These are phyloP conservation scores for Albula goreensis DNA, from an alignment of 2,113 vertebrate genomes.

Conservation along the genomic window DNA sequence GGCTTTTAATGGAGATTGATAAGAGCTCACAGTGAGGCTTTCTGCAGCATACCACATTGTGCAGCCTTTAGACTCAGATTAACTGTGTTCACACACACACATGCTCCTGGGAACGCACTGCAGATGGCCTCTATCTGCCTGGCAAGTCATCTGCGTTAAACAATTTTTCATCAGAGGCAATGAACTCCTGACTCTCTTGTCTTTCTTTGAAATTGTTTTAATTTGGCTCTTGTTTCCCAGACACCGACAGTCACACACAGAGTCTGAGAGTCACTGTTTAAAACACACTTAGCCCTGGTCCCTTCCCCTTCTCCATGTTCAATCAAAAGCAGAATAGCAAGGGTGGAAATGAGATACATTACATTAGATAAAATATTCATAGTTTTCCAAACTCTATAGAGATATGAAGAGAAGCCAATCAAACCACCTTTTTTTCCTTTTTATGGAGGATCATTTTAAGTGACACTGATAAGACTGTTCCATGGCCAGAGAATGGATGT, in stretches of 20 bases:
- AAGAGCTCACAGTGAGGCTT: background rate
- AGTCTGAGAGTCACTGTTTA: background rate
- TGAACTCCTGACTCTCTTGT: slow-evolving; percentile 15
- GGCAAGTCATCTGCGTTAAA: slow-evolving; percentile 17
- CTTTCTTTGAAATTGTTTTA: slow-evolving; percentile 1
- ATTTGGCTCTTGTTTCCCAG: slow-evolving; percentile 11
- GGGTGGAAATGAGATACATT: slow-evolving; percentile 22
- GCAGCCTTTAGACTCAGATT: background rate
- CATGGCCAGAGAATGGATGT: background rate
- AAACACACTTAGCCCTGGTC: background rate
- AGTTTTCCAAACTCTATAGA: background rate
- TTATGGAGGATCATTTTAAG: too few species aligned
- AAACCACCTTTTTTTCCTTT: background rate
- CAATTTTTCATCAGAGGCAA: slow-evolving; percentile 9
- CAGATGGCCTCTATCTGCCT: slow-evolving; percentile 19
- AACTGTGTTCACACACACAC: background rate
- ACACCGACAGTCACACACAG: background rate
- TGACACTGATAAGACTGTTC: background rate
- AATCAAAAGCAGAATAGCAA: background rate
- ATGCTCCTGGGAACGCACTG: background rate
- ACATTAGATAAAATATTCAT: slow-evolving; percentile 31
- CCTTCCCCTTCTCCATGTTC: background rate
- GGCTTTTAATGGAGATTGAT: slow-evolving; percentile 44
- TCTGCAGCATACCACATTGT: slow-evolving; percentile 43
- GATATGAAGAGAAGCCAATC: background rate